phyloP scores from a whole-genome alignment of 2,888 invertebrate genomes.

The Norana najaformis region DNA sequence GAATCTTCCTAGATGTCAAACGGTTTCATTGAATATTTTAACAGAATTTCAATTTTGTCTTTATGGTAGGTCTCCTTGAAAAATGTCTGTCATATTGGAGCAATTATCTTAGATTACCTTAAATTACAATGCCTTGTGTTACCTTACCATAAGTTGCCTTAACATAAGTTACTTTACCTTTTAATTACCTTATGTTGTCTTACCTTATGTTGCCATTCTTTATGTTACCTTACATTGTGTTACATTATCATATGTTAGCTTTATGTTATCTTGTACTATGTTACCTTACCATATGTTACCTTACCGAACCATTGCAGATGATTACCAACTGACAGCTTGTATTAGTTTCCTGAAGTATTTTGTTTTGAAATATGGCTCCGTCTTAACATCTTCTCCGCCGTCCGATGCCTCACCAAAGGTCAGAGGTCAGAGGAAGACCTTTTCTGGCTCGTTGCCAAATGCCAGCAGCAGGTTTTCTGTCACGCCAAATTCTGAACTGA shows the following conservation, averaged over 20 bases:
- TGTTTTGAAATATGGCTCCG: constrained; percentile 64
- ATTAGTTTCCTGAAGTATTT: constrained; percentile 81
- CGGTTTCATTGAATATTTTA: no score
- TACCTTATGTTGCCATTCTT: no score
- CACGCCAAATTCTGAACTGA: background rate
- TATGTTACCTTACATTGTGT: background rate
- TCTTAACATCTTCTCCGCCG: background rate
- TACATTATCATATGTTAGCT: background rate
- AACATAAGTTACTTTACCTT: background rate
- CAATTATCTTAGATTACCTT: no score
- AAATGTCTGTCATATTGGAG: no score
- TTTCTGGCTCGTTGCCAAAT: background rate
- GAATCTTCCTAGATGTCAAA: no score
- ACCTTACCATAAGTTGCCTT: no score
- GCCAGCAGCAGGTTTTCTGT: background rate
- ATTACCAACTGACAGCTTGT: constrained; percentile 86
- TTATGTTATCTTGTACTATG: no score
- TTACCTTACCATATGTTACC: background rate
- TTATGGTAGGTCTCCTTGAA: no score
- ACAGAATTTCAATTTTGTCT: no score
- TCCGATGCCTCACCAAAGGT: background rate
- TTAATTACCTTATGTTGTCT: background rate
- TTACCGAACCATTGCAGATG: constrained; percentile 67
- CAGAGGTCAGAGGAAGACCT: background rate
- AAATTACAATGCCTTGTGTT: no score